phyloP scores from a whole-genome alignment of 2,888 invertebrate species.

The Empis livida region DNA sequence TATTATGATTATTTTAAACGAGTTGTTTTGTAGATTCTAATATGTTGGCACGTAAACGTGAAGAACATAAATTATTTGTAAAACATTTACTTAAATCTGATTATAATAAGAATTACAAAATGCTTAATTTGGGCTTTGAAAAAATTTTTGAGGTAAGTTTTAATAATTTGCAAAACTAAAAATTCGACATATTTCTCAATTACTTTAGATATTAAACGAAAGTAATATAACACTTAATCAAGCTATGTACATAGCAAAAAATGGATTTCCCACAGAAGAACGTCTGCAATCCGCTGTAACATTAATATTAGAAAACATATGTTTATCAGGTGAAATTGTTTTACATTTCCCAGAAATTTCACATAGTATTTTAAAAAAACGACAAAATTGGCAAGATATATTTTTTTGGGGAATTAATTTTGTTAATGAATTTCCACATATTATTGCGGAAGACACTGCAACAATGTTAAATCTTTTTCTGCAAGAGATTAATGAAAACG shows the following conservation, averaged over 20 bases:
- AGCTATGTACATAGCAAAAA: conserved; percentile 7
- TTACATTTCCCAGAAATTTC: conserved; percentile 19
- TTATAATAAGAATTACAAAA: conserved; percentile 17
- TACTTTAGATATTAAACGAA: conserved; percentile 12
- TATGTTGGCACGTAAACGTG: conserved; percentile 13
- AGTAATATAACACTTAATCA: conserved; percentile 13
- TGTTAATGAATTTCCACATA: conserved; percentile 12
- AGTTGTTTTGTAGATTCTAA: conserved; percentile 15
- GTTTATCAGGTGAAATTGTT: conserved; percentile 15
- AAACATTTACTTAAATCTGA: conserved; percentile 13
- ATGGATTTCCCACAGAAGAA: conserved; percentile 13
- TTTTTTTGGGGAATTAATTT: conserved; percentile 17
- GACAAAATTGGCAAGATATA: conserved; percentile 12
- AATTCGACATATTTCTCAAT: not conserved
- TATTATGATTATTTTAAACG: too few relatives aligned
- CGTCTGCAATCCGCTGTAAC: conserved; percentile 13
- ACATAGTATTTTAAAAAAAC: conserved; percentile 11
- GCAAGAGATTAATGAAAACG: conserved; percentile 16
- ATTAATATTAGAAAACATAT: conserved; percentile 14
- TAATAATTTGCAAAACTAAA: not conserved
- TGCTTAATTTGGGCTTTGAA: conserved; percentile 14
- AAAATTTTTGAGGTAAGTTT: conserved; percentile 16
- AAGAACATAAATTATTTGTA: conserved; percentile 14
- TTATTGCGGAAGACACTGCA: conserved; percentile 13
- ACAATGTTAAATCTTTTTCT: conserved; percentile 14